Conservation (phyloP, 2,888 invertebrate genomes). For the Andrena minutula region DNA sequence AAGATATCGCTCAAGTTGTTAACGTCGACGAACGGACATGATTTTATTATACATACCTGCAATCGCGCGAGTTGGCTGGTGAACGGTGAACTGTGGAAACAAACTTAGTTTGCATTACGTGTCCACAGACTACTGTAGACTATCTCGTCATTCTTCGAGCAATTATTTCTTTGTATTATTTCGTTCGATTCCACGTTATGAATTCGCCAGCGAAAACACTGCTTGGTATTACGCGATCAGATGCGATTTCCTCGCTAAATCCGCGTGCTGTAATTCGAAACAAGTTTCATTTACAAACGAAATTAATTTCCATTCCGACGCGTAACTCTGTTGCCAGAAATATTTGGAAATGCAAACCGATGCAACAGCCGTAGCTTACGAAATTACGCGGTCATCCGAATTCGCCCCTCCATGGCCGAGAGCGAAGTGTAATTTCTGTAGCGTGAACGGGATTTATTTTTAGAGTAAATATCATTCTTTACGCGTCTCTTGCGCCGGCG, state of each 20-base stretch:
- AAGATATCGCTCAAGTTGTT: constrained; percentile 24
- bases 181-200: neutral
- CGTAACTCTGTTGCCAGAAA: neutral
- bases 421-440: neutral
- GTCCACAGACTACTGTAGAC: neutral
- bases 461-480: neutral
- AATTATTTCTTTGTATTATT: neutral
- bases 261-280: no score
- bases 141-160: no score
- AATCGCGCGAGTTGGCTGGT: neutral
- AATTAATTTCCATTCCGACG: constrained; percentile 18
- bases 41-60: constrained; percentile 29
- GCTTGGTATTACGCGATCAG: neutral
- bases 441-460: constrained; percentile 3
- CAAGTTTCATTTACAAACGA: neutral
- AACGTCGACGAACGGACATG: constrained; percentile 14
- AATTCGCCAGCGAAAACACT: neutral
- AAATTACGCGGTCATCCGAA: neutral
- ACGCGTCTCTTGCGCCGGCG: neutral
- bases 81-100: neutral
- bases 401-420: no score
- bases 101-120: neutral
- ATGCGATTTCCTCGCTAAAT: neutral
- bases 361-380: neutral
- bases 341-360: neutral